These are phyloP conservation scores for Tokudaia tokunoshimensis DNA, from an alignment of 2,797 vertebrate species.

Conservation along the genomic window DNA sequence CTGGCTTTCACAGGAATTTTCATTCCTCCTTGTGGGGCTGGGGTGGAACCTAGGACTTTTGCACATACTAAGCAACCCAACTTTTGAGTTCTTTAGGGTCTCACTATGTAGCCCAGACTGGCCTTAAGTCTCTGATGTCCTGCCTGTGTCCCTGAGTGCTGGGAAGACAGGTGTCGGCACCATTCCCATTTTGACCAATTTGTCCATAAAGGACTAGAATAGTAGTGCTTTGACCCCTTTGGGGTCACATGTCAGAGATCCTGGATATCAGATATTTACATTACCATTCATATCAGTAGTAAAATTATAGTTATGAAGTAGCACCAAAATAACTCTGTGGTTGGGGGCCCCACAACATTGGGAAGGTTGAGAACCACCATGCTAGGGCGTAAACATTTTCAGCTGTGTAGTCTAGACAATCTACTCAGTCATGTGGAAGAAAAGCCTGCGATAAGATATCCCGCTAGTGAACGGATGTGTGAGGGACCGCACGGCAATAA, in stretches of 20 bases:
- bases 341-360: fast-evolving
- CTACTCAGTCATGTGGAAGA: not conserved
- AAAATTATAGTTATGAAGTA: not conserved
- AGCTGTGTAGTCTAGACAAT: not conserved
- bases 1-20: not conserved
- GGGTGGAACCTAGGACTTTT: not conserved
- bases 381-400: not conserved
- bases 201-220: too few species aligned
- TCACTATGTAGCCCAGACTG: not conserved
- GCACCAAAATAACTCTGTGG: not conserved
- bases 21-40: not conserved
- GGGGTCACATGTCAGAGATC: not conserved
- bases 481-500: not conserved
- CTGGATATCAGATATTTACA: not conserved
- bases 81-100: not conserved
- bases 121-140: not conserved
- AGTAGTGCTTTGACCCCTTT: not conserved
- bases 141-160: not conserved
- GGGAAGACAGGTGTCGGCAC: not conserved
- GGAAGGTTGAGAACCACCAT: not conserved
- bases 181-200: too few species aligned
- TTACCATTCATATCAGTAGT: not conserved
- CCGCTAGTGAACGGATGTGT: not conserved
- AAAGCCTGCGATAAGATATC: not conserved
- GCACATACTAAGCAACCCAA: too few species aligned